Conservation (phyloP, 2,113 vertebrate genomes). For the Trinectes maculatus region DNA sequence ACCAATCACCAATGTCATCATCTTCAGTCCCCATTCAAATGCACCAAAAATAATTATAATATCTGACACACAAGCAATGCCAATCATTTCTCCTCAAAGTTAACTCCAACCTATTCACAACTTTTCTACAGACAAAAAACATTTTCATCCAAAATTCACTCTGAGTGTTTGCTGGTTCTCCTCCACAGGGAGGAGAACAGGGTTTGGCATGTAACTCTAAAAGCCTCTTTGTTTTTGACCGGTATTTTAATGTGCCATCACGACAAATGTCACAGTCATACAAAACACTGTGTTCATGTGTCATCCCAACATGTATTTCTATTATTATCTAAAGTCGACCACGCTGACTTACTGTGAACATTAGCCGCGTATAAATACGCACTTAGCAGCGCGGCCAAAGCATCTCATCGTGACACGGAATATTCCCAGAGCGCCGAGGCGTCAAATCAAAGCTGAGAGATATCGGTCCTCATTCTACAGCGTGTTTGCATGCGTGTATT, state of each 20-base stretch:
- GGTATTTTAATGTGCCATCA: constrained; percentile 34
- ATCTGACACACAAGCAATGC: too few relatives aligned
- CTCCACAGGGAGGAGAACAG: neutral
- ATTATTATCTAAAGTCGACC: constrained; percentile 35
- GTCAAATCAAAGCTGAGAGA: constrained; percentile 51
- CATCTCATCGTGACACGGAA: constrained; percentile 48
- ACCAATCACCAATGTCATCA: too few relatives aligned
- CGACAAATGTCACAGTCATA: constrained; percentile 11
- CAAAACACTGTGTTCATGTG: constrained; percentile 14
- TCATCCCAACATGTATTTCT: constrained; percentile 41
- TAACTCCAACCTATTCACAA: too few relatives aligned
- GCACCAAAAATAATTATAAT: too few relatives aligned
- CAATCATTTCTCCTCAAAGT: too few relatives aligned
- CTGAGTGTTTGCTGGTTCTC: neutral
- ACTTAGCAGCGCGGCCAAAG: constrained; percentile 23
- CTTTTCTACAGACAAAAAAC: too few relatives aligned
- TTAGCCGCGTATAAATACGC: constrained; percentile 47
- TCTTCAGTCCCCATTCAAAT: too few relatives aligned
- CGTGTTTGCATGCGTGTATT: constrained; percentile 21
- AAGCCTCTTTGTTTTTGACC: neutral
- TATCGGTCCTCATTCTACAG: constrained; percentile 24
- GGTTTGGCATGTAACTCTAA: neutral
- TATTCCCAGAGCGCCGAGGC: constrained; percentile 42
- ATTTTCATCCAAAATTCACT: too few relatives aligned
- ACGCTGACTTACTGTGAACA: constrained; percentile 55